Percentiles rank a stretch among this genome's conserved stretches.
phyloP scores from a whole-genome alignment of 2,888 invertebrate genomes.

The Hecatera dysodea region DNA sequence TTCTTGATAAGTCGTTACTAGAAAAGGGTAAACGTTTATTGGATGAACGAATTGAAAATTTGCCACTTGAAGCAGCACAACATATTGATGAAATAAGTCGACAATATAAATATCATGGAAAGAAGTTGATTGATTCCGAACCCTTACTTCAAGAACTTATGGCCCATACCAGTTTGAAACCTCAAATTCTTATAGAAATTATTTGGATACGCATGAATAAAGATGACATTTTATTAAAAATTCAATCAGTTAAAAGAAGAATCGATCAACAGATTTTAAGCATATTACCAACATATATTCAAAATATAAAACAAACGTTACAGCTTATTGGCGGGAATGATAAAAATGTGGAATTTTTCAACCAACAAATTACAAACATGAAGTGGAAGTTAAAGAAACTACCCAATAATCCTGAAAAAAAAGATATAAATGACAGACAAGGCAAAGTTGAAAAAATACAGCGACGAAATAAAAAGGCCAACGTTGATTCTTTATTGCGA shows the following conservation, averaged over 20 bases:
- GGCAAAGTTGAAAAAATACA: not conserved
- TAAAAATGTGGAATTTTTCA: not conserved
- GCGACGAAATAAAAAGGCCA: not conserved
- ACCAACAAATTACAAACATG: not conserved
- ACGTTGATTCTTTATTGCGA: not conserved
- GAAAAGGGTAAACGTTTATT: slow-evolving; percentile 29
- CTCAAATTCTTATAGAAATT: slow-evolving; percentile 32
- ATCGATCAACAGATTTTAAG: not conserved
- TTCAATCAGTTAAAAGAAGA: not conserved
- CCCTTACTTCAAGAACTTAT: not conserved
- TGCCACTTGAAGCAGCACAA: not conserved
- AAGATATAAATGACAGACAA: not conserved
- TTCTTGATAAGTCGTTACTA: slow-evolving; percentile 40
- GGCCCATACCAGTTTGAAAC: not conserved
- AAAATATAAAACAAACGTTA: not conserved
- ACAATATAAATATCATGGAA: not conserved
- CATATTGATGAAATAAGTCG: not conserved
- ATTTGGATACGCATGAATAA: not conserved
- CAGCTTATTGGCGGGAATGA: slow-evolving; percentile 8
- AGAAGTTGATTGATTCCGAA: not conserved
- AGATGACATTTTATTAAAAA: not conserved
- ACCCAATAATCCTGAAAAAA: not conserved
- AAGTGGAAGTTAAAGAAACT: not conserved
- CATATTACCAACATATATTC: slow-evolving; percentile 29
- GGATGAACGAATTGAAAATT: not conserved